Conservation (phyloP, 2,797 vertebrate genomes). For the Pyrrhura leucotis region DNA sequence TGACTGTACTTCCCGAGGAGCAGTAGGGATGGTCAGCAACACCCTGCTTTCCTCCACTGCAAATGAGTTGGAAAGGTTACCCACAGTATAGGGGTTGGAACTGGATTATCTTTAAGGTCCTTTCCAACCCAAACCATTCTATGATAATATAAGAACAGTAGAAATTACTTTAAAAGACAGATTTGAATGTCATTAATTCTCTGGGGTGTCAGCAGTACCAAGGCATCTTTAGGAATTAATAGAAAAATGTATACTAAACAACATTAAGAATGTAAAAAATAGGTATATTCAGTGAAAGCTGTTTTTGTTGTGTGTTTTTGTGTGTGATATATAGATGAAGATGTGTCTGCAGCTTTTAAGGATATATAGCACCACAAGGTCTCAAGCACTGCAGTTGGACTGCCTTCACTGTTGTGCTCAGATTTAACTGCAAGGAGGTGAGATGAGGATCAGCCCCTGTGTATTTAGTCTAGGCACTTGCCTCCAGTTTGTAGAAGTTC, state of each 20-base stretch:
- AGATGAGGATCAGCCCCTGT: neutral
- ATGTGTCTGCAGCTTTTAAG: neutral
- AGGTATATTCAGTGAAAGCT: neutral
- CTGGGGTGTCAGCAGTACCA: neutral
- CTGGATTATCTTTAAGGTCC: neutral
- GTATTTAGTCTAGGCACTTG: neutral
- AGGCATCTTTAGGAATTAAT: neutral
- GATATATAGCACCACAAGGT: neutral
- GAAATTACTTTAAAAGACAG: neutral
- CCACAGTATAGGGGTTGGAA: neutral
- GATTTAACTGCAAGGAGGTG: neutral
- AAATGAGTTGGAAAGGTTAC: neutral
- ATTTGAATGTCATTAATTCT: neutral
- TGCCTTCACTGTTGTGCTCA: neutral
- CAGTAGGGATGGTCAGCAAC: neutral
- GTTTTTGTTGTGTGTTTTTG: neutral
- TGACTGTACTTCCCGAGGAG: neutral
- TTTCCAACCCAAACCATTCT: neutral
- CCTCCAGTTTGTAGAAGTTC: neutral
- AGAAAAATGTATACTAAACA: neutral
- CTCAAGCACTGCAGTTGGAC: neutral
- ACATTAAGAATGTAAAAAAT: neutral
- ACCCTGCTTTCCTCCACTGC: neutral
- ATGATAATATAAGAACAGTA: neutral
- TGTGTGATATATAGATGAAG: neutral